phyloP scores from a whole-genome alignment of 2,113 vertebrate species.

The Lepisosteus oculatus region DNA sequence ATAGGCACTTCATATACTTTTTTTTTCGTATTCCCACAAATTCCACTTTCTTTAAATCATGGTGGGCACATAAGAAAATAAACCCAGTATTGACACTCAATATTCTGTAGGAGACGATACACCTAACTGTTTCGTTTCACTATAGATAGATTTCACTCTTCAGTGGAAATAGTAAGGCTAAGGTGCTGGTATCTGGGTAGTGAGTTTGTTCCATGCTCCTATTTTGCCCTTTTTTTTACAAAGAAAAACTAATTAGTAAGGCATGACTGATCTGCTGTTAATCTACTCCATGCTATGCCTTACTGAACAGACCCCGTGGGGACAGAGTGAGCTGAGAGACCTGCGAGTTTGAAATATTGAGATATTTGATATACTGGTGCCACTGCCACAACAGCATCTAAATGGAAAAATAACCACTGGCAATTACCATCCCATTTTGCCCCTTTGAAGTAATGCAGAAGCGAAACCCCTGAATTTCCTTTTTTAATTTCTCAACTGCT shows the following conservation, averaged over 20 bases:
- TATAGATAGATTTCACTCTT: no score
- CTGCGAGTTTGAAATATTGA: not conserved
- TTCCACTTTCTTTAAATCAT: no score
- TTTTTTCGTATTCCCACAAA: no score
- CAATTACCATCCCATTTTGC: slow-evolving; percentile 50
- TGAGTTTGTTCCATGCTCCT: slow-evolving; percentile 21
- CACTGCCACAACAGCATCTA: slow-evolving; percentile 51
- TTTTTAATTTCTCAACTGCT: slow-evolving; percentile 53
- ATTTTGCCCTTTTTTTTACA: slow-evolving; percentile 34
- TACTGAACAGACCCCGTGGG: not conserved
- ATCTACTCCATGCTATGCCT: not conserved
- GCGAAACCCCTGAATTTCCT: slow-evolving; percentile 50
- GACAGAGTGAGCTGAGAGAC: not conserved
- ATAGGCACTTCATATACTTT: no score
- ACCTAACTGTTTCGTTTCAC: no score
- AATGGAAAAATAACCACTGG: slow-evolving; percentile 50
- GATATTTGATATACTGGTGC: slow-evolving; percentile 41
- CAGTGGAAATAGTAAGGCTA: no score
- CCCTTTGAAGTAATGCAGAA: slow-evolving; percentile 53
- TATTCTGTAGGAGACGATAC: slow-evolving; percentile 35
- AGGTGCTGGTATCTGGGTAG: slow-evolving; percentile 29
- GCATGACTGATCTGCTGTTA: slow-evolving; percentile 31
- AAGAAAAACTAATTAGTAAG: slow-evolving; percentile 37
- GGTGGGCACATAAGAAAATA: no score
- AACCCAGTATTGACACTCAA: no score